phyloP scores from a whole-genome alignment of 2,888 invertebrate genomes.

The Eilema sororculum region DNA sequence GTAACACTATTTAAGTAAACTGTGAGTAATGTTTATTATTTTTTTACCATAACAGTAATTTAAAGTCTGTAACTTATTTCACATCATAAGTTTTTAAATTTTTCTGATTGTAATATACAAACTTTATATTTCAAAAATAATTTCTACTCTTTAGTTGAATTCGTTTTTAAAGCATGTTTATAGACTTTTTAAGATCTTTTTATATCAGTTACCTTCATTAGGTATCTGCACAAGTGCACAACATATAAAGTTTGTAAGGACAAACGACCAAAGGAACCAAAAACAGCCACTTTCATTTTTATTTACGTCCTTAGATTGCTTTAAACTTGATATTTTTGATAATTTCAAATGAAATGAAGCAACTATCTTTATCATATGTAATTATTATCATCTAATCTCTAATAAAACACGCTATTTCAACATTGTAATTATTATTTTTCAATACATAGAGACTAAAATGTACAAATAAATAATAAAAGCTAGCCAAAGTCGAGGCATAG shows the following conservation, averaged over 20 bases:
- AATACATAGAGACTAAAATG: neutral
- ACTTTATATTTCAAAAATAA: too few relatives aligned
- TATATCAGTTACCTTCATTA: neutral
- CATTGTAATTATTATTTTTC: neutral
- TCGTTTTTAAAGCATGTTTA: neutral
- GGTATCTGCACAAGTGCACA: neutral
- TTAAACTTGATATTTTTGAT: neutral
- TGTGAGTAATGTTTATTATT: too few relatives aligned
- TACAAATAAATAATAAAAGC: neutral
- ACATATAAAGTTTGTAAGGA: neutral
- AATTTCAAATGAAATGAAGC: neutral
- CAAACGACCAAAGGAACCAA: neutral
- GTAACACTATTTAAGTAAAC: too few relatives aligned
- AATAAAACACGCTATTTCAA: neutral
- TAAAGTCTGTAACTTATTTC: too few relatives aligned
- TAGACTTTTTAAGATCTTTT: neutral
- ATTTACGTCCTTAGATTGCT: neutral
- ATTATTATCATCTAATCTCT: neutral
- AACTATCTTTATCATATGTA: neutral
- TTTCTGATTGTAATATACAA: too few relatives aligned
- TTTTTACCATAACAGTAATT: too few relatives aligned
- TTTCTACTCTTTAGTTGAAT: too few relatives aligned
- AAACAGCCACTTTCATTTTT: neutral
- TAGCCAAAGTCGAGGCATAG: slow-evolving; percentile 23
- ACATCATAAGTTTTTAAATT: too few relatives aligned